Conservation (phyloP, 2,113 vertebrate genomes). For the Orcinus orca region DNA sequence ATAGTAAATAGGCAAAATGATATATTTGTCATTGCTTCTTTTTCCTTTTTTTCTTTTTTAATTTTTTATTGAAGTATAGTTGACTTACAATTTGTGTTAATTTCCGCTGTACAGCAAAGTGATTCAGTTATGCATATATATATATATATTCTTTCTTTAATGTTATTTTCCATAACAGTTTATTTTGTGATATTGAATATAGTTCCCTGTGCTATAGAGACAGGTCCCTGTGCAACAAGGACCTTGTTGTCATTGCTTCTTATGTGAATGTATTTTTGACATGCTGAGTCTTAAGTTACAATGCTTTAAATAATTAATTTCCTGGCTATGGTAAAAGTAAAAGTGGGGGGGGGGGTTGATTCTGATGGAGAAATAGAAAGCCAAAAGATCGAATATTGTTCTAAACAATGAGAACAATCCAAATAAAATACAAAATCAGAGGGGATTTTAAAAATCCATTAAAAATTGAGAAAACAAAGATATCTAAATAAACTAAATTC, state of each 20-base stretch:
- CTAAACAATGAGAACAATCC: background rate
- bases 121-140: background rate
- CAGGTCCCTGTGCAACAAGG: too few species aligned
- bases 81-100: background rate
- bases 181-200: background rate
- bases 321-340: background rate
- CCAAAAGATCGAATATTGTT: background rate
- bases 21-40: background rate
- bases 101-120: background rate
- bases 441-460: background rate
- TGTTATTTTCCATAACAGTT: background rate
- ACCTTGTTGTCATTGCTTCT: background rate
- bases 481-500: background rate
- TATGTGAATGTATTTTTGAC: background rate
- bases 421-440: background rate
- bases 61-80: background rate
- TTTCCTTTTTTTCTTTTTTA: too few species aligned
- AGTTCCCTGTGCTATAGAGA: background rate
- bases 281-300: background rate
- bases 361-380: background rate
- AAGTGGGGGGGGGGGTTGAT: background rate
- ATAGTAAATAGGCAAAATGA: background rate
- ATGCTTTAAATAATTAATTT: background rate
- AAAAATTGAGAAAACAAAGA: background rate
- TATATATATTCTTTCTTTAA: background rate